Conservation (phyloP, 2,888 invertebrate species). For the Eupithecia subfuscata region DNA sequence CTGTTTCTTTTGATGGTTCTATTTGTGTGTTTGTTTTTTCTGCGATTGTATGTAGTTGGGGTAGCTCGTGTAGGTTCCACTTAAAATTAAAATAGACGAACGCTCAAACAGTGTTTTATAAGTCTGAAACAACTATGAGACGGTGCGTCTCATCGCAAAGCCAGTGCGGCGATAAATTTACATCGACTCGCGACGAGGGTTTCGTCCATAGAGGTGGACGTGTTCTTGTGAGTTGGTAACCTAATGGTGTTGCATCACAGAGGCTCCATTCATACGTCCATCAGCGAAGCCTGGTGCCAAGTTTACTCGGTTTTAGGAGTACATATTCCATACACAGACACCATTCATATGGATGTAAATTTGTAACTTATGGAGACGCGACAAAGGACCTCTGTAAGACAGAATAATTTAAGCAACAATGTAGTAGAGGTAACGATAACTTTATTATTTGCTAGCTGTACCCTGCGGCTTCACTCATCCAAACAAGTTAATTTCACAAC, state of each 20-base stretch:
- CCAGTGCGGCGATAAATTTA: background rate
- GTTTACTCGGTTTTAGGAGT: slow-evolving; percentile 16
- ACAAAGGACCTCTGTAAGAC: slow-evolving; percentile 17
- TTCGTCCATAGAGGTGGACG: background rate
- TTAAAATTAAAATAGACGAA: background rate
- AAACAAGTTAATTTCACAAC: background rate
- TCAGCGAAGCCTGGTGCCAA: slow-evolving; percentile 23
- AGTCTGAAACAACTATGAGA: background rate
- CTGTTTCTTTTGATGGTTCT: background rate
- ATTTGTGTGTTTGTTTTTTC: background rate
- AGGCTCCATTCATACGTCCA: slow-evolving; percentile 20
- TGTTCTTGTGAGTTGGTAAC: background rate
- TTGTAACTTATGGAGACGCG: slow-evolving; percentile 9
- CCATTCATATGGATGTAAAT: slow-evolving; percentile 41
- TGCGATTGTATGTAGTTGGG: background rate
- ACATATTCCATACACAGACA: slow-evolving; percentile 8
- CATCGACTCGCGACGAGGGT: background rate
- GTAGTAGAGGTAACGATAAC: background rate
- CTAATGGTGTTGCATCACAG: background rate
- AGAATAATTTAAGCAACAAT: background rate
- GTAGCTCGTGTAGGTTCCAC: background rate
- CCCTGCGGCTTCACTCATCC: background rate
- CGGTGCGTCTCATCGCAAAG: background rate
- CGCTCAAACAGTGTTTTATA: background rate
- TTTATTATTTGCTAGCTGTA: background rate